These are phyloP conservation scores for Ispidina lecontei DNA, from an alignment of 2,797 vertebrate species.

Conservation along the genomic window DNA sequence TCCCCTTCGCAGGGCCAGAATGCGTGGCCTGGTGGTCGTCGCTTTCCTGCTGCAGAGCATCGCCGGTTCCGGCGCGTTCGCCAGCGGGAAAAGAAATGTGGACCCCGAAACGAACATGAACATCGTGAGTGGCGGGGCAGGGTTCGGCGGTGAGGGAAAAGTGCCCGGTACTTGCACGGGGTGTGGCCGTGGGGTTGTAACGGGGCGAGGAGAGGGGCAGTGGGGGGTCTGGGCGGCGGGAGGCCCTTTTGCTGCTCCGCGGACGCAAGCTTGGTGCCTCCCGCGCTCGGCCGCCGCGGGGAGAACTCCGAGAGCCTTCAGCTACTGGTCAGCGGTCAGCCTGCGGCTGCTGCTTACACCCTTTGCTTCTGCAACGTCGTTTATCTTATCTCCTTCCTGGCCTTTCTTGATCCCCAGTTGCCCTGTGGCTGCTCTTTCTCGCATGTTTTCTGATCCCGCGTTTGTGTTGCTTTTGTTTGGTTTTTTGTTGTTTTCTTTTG, in stretches of 20 bases:
- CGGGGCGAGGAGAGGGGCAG: not conserved
- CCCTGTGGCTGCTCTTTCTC: not conserved
- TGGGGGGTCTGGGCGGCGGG: not conserved
- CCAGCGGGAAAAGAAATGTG: not conserved
- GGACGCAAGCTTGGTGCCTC: not conserved
- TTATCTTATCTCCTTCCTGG: not conserved
- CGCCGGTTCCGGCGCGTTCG: not conserved
- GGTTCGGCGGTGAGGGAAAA: not conserved
- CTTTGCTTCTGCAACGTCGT: fast-evolving
- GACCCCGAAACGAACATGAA: constrained; percentile 71
- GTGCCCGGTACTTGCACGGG: not conserved
- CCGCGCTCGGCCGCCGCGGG: not conserved
- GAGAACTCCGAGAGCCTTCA: not conserved
- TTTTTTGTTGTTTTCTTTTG: too few relatives aligned
- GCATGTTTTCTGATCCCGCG: fast-evolving
- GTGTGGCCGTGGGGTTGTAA: not conserved
- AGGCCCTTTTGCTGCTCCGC: not conserved
- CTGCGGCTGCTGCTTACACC: not conserved
- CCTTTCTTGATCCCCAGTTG: not conserved
- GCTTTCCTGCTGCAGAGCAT: not conserved
- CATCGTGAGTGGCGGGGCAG: constrained; percentile 49
- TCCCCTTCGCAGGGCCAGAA: not conserved
- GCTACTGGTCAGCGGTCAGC: not conserved
- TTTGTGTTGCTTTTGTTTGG: too few relatives aligned
- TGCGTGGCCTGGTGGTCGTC: not conserved